Evolutionary conservation across 2,113 vertebrate genomes (phyloP).

Genomic region (Bolborhynchus lineola): DNA sequence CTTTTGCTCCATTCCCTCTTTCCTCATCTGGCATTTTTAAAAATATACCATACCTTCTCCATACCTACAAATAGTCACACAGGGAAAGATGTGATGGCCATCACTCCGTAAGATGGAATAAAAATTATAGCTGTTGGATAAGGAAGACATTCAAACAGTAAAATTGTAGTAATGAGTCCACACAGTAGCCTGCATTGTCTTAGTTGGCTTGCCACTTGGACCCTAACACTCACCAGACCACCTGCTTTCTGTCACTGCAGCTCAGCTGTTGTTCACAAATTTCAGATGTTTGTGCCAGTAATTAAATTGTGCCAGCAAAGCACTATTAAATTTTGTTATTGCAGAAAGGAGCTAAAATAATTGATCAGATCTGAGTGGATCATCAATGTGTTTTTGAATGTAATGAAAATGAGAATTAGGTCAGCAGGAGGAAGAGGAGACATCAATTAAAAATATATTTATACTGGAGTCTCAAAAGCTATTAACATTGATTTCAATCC

Average conservation of each 20-base stretch:
- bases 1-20: background rate
- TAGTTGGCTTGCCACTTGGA: background rate
- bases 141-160: slow-evolving; percentile 2
- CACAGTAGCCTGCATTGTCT: background rate
- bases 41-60: background rate
- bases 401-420: slow-evolving; percentile 59
- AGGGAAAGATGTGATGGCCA: background rate
- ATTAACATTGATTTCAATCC: slow-evolving; percentile 64
- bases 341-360: slow-evolving; percentile 69
- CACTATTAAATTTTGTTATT: slow-evolving; percentile 57
- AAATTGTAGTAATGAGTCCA: background rate
- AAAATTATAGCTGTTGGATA: background rate
- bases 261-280: slow-evolving; percentile 40
- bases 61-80: background rate
- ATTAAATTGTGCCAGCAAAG: slow-evolving; percentile 60
- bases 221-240: background rate
- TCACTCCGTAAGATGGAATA: slow-evolving; percentile 5
- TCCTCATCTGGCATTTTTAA: background rate
- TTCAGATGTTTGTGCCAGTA: slow-evolving; percentile 53
- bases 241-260: slow-evolving; percentile 31
- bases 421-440: slow-evolving; percentile 37
- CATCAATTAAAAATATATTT: slow-evolving; percentile 64
- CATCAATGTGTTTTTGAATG: slow-evolving; percentile 42
- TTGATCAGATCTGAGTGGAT: slow-evolving; percentile 50
- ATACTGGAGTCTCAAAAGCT: slow-evolving; percentile 48